Conservation (phyloP, 2,113 vertebrate genomes). For the Gymnobelideus leadbeateri region DNA sequence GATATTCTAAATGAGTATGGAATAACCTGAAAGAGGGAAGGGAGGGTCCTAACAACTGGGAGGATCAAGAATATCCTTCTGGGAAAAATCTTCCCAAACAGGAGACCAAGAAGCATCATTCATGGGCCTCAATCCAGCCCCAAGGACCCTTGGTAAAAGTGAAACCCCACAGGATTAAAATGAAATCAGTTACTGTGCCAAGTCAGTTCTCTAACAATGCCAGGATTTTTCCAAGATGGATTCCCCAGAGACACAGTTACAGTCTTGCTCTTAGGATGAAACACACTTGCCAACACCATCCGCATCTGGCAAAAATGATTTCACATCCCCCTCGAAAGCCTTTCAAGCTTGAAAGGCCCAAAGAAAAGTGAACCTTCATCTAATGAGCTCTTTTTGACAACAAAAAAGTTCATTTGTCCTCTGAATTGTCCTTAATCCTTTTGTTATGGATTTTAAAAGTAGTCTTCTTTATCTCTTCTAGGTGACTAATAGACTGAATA, state of each 20-base stretch:
- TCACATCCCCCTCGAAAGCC: slow-evolving; percentile 31
- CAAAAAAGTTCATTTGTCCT: slow-evolving; percentile 32
- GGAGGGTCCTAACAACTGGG: neutral
- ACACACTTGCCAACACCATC: slow-evolving; percentile 13
- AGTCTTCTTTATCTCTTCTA: neutral
- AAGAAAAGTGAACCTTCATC: slow-evolving; percentile 44
- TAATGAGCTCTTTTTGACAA: slow-evolving; percentile 40
- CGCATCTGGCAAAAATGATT: neutral
- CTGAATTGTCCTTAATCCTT: slow-evolving; percentile 37
- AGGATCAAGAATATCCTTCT: neutral
- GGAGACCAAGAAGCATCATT: accelerated
- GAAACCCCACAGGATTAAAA: slow-evolving; percentile 10
- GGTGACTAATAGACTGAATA: neutral
- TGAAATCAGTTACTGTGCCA: neutral
- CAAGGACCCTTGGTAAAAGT: neutral
- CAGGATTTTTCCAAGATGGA: neutral
- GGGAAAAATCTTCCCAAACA: neutral
- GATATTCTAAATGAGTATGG: neutral
- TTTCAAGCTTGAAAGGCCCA: slow-evolving; percentile 57
- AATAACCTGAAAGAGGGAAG: neutral
- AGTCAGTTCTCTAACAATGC: neutral
- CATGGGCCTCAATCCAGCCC: neutral
- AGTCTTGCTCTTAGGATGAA: slow-evolving; percentile 13
- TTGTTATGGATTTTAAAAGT: slow-evolving; percentile 18
- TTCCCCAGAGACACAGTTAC: slow-evolving; percentile 29